These are phyloP conservation scores for Alsophila aescularia DNA, from an alignment of 2,888 invertebrate species.

Conservation along the genomic window DNA sequence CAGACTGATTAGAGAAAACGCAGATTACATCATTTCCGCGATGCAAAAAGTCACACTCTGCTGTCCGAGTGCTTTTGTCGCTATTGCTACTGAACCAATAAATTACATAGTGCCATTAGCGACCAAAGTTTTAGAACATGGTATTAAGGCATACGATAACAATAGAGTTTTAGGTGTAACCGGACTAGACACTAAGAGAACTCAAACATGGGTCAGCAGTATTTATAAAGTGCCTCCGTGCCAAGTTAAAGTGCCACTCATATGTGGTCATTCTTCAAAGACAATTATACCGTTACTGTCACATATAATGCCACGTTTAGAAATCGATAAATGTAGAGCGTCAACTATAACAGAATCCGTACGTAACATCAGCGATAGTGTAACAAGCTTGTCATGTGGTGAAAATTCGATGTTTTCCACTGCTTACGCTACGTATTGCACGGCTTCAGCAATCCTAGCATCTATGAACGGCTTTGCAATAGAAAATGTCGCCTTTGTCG, in stretches of 20 bases:
- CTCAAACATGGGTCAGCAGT: conserved; percentile 23
- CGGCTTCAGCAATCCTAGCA: conserved; percentile 35
- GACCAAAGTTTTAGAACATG: conserved; percentile 18
- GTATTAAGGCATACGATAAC: conserved; percentile 16
- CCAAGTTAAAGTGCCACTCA: conserved; percentile 22
- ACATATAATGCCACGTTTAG: conserved; percentile 15
- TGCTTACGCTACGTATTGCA: conserved; percentile 31
- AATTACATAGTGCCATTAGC: conserved; percentile 28
- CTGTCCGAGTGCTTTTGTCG: conserved; percentile 27
- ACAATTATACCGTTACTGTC: conserved; percentile 30
- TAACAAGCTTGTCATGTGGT: conserved; percentile 2
- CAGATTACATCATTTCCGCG: conserved; percentile 18
- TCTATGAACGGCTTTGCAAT: conserved; percentile 27
- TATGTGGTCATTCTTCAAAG: conserved; percentile 30
- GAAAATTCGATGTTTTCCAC: conserved; percentile 8
- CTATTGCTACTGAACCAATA: conserved; percentile 28
- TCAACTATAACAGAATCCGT: conserved; percentile 11
- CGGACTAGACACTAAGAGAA: conserved; percentile 22
- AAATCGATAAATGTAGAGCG: conserved; percentile 9
- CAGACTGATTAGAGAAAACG: conserved; percentile 28
- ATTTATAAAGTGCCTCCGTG: conserved; percentile 13
- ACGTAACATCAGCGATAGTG: conserved; percentile 11
- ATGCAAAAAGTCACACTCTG: conserved; percentile 18
- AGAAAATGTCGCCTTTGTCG: conserved; percentile 31
- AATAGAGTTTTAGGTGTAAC: conserved; percentile 25